Percentiles rank a stretch among this genome's conserved stretches.
phyloP scores from a whole-genome alignment of 2,888 invertebrate genomes.

The Megalurothrips usitatus region DNA sequence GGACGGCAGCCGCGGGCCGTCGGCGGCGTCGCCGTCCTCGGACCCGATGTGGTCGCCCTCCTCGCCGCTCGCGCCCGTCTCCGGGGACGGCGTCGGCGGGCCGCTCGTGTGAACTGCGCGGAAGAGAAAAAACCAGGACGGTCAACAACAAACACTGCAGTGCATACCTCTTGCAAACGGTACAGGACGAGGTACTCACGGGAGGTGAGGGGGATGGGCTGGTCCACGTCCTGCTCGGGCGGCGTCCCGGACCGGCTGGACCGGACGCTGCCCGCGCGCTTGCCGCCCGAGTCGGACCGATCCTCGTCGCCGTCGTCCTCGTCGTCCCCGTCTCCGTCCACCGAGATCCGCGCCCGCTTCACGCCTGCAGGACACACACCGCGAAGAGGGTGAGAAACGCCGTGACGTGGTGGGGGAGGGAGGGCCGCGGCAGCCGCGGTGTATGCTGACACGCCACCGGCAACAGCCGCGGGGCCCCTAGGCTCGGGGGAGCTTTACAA shows the following conservation, averaged over 20 bases:
- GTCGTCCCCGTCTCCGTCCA: conserved; percentile 49
- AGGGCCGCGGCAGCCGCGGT: too few relatives aligned
- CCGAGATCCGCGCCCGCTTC: conserved; percentile 49
- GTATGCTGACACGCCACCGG: too few relatives aligned
- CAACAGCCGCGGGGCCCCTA: too few relatives aligned
- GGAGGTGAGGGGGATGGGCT: not conserved
- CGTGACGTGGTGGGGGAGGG: too few relatives aligned
- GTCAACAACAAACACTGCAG: not conserved
- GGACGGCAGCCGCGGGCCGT: conserved; percentile 49
- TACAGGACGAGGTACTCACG: not conserved
- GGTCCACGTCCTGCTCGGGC: not conserved
- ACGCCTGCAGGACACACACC: conserved; percentile 43
- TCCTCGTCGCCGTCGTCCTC: conserved; percentile 50
- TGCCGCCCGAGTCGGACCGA: not conserved
- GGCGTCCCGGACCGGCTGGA: conserved; percentile 5
- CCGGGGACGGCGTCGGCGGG: conserved; percentile 50
- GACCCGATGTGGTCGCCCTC: conserved; percentile 37
- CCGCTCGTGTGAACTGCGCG: conserved; percentile 51
- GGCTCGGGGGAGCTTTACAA: not conserved
- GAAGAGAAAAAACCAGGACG: not conserved
- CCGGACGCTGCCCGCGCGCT: not conserved
- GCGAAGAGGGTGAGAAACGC: not conserved
- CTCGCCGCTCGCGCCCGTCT: conserved; percentile 41
- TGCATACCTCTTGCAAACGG: too few relatives aligned
- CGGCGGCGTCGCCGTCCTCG: conserved; percentile 47